Evolutionary conservation across 2,888 invertebrate genomes (phyloP), one percentile per base, ranked within the genome.

Genomic region (Xanthorhoe spadicearia): DNA sequence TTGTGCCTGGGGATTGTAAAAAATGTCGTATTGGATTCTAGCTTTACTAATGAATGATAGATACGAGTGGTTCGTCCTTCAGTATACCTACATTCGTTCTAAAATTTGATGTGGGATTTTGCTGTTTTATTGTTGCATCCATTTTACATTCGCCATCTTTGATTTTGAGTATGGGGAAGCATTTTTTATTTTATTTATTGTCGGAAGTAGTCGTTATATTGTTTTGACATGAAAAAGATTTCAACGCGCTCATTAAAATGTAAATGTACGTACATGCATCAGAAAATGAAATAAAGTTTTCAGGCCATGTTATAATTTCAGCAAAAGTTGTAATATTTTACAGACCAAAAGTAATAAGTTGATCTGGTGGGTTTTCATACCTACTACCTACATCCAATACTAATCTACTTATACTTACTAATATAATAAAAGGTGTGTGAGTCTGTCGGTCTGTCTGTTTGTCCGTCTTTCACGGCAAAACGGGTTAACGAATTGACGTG

Each of bases 1-100:
- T 92, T 92, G 92, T 93, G 90, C 92, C 85, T 78, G 83, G 89
- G 89, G 88, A 88, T 90, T 90, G 90, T 90, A 92, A 92, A 93
- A 93, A 93, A 92, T 92, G 92, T 92, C 93, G 91, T 93, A 92
- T 93, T 92, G 91, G 92, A 92, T 92, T 92, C 90, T 89, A 87
- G 91, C 88, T 86, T 85, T 84, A 86, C 92, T 92, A 93, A 93
- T 92, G 93, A 93, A 92, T 92, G 93, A 92, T 93, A 92, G 90
- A 89, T 90, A 89, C 82, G 84, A 82, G 82, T 83, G 86, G 38
- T 85, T 82, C 71, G 68, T 63, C 80, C 80, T 82, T 78, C 78
- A 81, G 78, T 80, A 82, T 80, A 79, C 81, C 82, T 76, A 79
- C 81, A 83, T 76, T 78, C 80, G 79, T 78, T 85, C 85, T 82